Base-by-base conservation (phyloP, 1,140 invertebrate genomes). In the Neodiprion lecontei region DNA sequence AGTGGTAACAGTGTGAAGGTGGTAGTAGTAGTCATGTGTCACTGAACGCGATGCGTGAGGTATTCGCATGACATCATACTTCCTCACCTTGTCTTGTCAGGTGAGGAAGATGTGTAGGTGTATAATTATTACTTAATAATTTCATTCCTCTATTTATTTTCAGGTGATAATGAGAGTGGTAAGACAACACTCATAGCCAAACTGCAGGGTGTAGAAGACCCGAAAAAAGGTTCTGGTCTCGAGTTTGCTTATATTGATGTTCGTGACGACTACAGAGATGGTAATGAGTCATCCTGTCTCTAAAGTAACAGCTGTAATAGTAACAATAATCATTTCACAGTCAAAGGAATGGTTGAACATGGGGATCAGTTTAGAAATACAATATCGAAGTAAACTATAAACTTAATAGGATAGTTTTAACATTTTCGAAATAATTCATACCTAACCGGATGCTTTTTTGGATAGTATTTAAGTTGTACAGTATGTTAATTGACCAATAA, bases 161-260 rank as follows among this genome's bases (percentile, higher is more conserved):
- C 79, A 94, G 95, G 97, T 81, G 96, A 99, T 86, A 96, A 96
- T 90, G 96, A 98, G 89, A 96, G 95, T 81, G 98, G 98, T 14
- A 99, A 99, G 90, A 99, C 98, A 47, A 99, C 98, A 71, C 91
- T 99, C 75, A 95, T 99, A 84, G 97, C 97, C 3, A 96, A 96
- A 89, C 89, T 96, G 75, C 95, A 96, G 90, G 96, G 97, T 73
- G 94, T 97, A 69, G 97, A 99, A 83, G 96, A 98, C 88, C 97
- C 97, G 4, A 99, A 97, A 88, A 99, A 99, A 90, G 98, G 98
- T 65, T 97, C 96, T 67, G 98, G 98, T 9, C 90, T 99, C 76
- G 98, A 99, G 90, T 99, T 99, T 89, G 97, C 97, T 74, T 99
- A 98, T 84, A 96, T 99, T 84, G 96, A 98, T 90, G 97, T 99